These are phyloP conservation scores for Catonia carolina DNA, from an alignment of 2,888 invertebrate species.

Conservation along the genomic window DNA sequence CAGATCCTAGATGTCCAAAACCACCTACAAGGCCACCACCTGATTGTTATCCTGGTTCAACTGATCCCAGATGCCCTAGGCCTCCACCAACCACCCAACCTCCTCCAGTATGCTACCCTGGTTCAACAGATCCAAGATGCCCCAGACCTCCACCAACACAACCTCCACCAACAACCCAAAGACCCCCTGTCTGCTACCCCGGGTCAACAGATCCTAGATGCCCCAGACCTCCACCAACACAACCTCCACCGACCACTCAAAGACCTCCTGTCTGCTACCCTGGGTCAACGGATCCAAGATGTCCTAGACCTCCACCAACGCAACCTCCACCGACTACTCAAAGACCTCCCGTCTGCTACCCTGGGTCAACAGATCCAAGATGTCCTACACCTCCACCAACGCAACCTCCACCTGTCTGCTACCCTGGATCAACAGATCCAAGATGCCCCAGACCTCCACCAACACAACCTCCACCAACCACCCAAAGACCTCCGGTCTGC, in stretches of 20 bases:
- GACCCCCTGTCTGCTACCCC: constrained; percentile 27
- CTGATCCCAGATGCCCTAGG: constrained; percentile 34
- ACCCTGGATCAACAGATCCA: constrained; percentile 37
- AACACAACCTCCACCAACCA: constrained; percentile 19
- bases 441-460: constrained; percentile 34
- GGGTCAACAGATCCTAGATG: constrained; percentile 36
- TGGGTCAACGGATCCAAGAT: constrained; percentile 36
- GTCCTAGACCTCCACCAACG: constrained; percentile 27
- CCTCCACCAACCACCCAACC: constrained; percentile 31
- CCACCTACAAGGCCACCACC: constrained; percentile 30
- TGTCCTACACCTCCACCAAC: constrained; percentile 23
- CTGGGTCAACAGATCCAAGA: constrained; percentile 29
- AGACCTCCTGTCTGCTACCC: constrained; percentile 24
- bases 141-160: constrained; percentile 37
- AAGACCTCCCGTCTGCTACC: constrained; percentile 30
- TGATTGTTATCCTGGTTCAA: constrained; percentile 37
- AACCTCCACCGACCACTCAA: constrained; percentile 41
- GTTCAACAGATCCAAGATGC: constrained; percentile 38
- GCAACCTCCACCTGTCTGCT: constrained; percentile 32
- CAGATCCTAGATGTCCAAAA: constrained; percentile 32
- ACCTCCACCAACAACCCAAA: constrained; percentile 42
- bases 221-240: constrained; percentile 21
- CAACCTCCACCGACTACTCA: constrained; percentile 30
- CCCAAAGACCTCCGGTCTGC: constrained; percentile 30
- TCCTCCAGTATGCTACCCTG: constrained; percentile 37